phyloP scores from a whole-genome alignment of 92 coral and sea anemone species.

The Zoanthus gigantus region DNA sequence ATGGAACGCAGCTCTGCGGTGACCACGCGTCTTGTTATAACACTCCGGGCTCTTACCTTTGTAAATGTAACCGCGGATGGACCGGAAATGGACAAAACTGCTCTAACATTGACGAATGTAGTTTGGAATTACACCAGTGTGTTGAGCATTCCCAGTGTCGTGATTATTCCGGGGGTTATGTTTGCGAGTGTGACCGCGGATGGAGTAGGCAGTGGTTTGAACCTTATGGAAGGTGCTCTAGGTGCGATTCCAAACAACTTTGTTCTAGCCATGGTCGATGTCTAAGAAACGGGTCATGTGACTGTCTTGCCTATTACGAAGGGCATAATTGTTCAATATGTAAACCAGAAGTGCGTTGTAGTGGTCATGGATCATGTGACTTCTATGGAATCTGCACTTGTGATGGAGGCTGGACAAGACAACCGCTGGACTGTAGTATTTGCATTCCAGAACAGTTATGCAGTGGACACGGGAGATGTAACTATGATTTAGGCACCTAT shows the following conservation, averaged over 20 bases:
- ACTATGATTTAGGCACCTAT: constrained; percentile 62
- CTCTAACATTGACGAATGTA: constrained; percentile 67
- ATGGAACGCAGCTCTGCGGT: constrained; percentile 44
- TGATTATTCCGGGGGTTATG: constrained; percentile 66
- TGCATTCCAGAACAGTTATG: constrained; percentile 63
- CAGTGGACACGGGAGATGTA: constrained; percentile 73
- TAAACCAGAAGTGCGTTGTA: constrained; percentile 64
- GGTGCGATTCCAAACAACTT: constrained; percentile 58
- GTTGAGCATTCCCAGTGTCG: constrained; percentile 66
- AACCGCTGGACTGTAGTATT: constrained; percentile 65
- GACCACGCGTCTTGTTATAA: constrained; percentile 67
- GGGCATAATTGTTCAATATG: constrained; percentile 63
- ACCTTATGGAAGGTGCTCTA: constrained; percentile 74
- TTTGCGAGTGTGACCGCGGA: constrained; percentile 58
- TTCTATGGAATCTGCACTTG: constrained; percentile 66
- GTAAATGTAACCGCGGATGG: constrained; percentile 70
- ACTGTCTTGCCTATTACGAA: constrained; percentile 61
- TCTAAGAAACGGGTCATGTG: constrained; percentile 70
- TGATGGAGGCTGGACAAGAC: constrained; percentile 70
- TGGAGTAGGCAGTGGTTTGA: constrained; percentile 82
- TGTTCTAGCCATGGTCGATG: constrained; percentile 73
- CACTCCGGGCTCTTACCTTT: constrained; percentile 61
- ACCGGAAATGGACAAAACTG: constrained; percentile 71
- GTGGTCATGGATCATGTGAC: constrained; percentile 78
- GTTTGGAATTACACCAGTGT: constrained; percentile 59